Evolutionary conservation across 2,888 invertebrate genomes (phyloP).

Genomic region (Agrotis segetum): DNA sequence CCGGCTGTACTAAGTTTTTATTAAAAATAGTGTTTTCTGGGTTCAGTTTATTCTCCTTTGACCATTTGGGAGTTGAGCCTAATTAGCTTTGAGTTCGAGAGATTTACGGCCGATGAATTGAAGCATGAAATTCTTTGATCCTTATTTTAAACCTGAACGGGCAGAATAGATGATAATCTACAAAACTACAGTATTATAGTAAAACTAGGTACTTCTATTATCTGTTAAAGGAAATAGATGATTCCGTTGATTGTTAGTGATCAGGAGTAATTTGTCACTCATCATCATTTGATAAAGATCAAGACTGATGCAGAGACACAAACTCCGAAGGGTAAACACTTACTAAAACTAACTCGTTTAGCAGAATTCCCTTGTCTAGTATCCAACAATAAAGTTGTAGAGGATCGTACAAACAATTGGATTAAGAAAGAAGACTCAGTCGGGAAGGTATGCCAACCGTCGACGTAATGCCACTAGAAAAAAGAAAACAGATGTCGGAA

Average conservation of each 20-base stretch:
- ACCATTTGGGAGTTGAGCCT: conserved; percentile 27
- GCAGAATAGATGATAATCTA: not conserved
- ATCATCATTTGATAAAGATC: conserved; percentile 37
- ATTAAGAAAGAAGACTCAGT: conserved; percentile 48
- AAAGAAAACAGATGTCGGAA: conserved; percentile 36
- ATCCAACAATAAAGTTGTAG: conserved; percentile 42
- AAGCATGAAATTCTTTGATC: not conserved
- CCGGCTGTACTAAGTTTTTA: conserved; percentile 22
- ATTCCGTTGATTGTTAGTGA: conserved; percentile 30
- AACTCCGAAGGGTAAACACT: conserved; percentile 16
- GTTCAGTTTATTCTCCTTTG: conserved; percentile 19
- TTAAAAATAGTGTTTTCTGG: conserved; percentile 45
- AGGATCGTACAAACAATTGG: conserved; percentile 50
- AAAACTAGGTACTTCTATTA: conserved; percentile 21
- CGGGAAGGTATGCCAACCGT: conserved; percentile 23
- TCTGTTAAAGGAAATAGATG: conserved; percentile 29
- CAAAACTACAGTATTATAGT: conserved; percentile 2
- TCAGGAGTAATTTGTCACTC: conserved; percentile 30
- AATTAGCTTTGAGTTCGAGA: conserved; percentile 23
- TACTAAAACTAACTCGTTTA: conserved; percentile 25
- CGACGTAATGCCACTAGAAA: conserved; percentile 24
- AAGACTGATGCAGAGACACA: not conserved
- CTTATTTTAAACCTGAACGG: not conserved
- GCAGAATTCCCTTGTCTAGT: conserved; percentile 33
- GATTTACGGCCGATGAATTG: conserved; percentile 13